Percentiles rank a stretch among this genome's conserved stretches.
Conservation (phyloP, 92 coral and sea anemone genomes). For the Siderastrea radians region DNA sequence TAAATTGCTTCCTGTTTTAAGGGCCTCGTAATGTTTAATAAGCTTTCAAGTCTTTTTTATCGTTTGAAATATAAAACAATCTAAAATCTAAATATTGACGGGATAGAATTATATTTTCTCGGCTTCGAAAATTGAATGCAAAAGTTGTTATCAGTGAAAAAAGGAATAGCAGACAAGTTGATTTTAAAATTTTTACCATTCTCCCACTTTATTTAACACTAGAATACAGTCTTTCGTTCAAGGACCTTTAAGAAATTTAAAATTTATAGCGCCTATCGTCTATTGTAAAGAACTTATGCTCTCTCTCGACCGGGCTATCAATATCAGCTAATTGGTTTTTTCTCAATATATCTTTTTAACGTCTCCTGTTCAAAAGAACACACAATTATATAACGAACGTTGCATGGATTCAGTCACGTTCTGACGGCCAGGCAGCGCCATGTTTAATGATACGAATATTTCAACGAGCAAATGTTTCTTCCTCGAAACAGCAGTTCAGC, state of each 20-base stretch:
- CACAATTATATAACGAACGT: neutral
- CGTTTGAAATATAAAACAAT: neutral
- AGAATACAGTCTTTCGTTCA: neutral
- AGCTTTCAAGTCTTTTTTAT: neutral
- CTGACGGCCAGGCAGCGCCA: neutral
- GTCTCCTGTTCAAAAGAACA: neutral
- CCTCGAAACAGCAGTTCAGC: constrained; percentile 4
- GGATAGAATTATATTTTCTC: neutral
- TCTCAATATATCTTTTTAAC: neutral
- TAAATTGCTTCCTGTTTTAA: neutral
- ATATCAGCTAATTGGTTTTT: constrained; percentile 1
- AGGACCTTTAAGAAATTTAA: neutral
- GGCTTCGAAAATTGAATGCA: neutral
- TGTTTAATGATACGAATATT: neutral
- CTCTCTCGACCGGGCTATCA: neutral
- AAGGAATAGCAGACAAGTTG: neutral
- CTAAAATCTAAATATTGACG: neutral
- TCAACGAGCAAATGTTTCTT: constrained; percentile 17
- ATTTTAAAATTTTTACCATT: too few relatives aligned
- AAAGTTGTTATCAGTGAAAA: neutral
- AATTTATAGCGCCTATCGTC: neutral
- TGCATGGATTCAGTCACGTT: neutral
- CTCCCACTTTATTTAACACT: neutral
- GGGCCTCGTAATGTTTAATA: neutral
- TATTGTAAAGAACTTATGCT: neutral